phyloP scores from a whole-genome alignment of 2,113 vertebrate species.

The Myiozetetes cayanensis region DNA sequence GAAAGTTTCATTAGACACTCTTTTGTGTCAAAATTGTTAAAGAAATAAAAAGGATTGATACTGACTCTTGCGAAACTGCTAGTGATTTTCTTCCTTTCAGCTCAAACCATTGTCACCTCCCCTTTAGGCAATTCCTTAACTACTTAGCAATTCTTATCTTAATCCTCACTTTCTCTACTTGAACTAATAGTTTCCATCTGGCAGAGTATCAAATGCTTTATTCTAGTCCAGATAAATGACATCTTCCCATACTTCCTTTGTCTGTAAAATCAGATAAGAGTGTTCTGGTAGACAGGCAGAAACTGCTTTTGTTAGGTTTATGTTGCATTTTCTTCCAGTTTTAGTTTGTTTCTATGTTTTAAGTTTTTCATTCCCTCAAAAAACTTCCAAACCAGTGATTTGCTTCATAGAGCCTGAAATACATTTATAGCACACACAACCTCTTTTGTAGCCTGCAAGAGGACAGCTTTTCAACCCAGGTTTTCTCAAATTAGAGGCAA shows the following conservation, averaged over 20 bases:
- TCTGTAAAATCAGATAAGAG: slow-evolving; percentile 49
- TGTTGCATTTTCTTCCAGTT: neutral
- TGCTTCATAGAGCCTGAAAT: neutral
- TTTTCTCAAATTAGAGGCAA: neutral
- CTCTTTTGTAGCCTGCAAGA: neutral
- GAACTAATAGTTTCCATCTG: slow-evolving; percentile 56
- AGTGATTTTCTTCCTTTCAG: slow-evolving; percentile 16
- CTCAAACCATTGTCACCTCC: slow-evolving; percentile 37
- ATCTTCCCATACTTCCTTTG: slow-evolving; percentile 53
- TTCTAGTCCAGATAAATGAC: slow-evolving; percentile 37
- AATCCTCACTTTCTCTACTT: slow-evolving; percentile 60
- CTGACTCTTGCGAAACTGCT: slow-evolving; percentile 2
- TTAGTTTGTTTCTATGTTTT: neutral
- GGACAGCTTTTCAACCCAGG: neutral
- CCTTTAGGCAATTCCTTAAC: slow-evolving; percentile 31
- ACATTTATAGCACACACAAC: neutral
- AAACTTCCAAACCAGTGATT: neutral
- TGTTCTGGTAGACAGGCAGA: slow-evolving; percentile 13
- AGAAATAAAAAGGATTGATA: neutral
- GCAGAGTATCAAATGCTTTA: slow-evolving; percentile 38
- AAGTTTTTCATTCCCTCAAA: neutral
- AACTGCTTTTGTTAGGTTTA: slow-evolving; percentile 24
- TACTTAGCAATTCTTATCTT: slow-evolving; percentile 57
- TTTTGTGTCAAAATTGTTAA: neutral
- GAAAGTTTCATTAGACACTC: neutral